These are phyloP conservation scores for Muschampia plurimacula DNA, from an alignment of 2,888 invertebrate genomes.

Conservation along the genomic window DNA sequence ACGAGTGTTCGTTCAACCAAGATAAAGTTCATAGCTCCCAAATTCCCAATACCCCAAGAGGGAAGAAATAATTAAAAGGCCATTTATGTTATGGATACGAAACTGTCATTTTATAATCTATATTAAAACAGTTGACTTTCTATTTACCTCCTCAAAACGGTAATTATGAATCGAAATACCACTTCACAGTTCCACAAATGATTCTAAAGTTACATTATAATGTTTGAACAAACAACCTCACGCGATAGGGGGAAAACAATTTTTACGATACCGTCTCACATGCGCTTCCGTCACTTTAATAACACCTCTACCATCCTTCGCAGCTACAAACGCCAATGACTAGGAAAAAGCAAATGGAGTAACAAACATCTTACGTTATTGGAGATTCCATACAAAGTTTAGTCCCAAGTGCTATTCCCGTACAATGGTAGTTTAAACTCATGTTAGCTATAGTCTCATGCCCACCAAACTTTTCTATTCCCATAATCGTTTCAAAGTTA, in stretches of 20 bases:
- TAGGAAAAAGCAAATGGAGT: constrained; percentile 26
- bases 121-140: not conserved
- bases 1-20: constrained; percentile 11
- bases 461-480: constrained; percentile 22
- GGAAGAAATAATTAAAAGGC: not conserved
- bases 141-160: not conserved
- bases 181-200: not conserved
- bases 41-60: constrained; percentile 1
- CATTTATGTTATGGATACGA: not conserved
- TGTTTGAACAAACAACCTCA: constrained; percentile 20
- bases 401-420: not conserved
- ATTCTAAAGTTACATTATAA: constrained; percentile 9
- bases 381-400: constrained; percentile 28
- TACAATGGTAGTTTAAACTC: constrained; percentile 28
- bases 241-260: constrained; percentile 71
- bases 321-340: constrained; percentile 40
- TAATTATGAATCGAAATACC: not conserved
- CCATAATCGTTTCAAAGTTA: constrained; percentile 20
- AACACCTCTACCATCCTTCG: constrained; percentile 50
- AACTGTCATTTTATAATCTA: not conserved
- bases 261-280: constrained; percentile 57
- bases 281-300: constrained; percentile 51
- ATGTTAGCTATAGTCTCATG: constrained; percentile 16
- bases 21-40: not conserved
- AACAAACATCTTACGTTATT: constrained; percentile 32